Percentiles rank a stretch among this genome's conserved stretches.
Evolutionary conservation across 2,797 vertebrate species (phyloP).

Genomic region (Malurus splendens): DNA sequence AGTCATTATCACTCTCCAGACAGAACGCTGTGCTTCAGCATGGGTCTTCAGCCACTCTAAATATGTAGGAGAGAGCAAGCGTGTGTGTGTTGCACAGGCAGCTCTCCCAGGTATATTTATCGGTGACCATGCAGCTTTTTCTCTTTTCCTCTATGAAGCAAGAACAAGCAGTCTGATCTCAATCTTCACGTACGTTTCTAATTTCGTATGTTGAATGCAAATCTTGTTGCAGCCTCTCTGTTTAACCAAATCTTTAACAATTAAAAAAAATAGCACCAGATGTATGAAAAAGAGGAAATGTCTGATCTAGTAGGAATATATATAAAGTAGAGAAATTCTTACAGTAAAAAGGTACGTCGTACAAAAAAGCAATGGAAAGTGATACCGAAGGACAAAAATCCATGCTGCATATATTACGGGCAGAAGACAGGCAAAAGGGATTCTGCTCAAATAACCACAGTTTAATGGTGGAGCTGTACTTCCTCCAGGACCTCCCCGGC

Average conservation of each 20-base stretch:
- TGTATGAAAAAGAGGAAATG: constrained; percentile 72
- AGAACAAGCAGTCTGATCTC: constrained; percentile 3
- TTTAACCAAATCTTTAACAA: constrained; percentile 48
- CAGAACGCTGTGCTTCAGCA: constrained; percentile 15
- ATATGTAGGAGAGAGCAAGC: not conserved
- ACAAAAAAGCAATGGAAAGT: constrained; percentile 64
- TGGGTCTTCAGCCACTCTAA: constrained; percentile 24
- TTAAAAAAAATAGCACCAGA: constrained; percentile 73
- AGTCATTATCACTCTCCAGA: constrained; percentile 39
- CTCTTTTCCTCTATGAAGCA: not conserved
- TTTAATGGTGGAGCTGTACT: not conserved
- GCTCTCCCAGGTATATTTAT: not conserved
- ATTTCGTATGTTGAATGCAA: not conserved
- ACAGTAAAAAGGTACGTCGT: constrained; percentile 63
- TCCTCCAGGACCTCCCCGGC: not conserved
- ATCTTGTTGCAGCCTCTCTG: constrained; percentile 43
- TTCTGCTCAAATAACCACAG: constrained; percentile 30
- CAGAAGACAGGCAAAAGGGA: constrained; percentile 41
- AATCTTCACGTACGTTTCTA: not conserved
- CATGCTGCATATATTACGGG: constrained; percentile 38
- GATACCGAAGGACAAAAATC: constrained; percentile 45
- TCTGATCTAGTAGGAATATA: constrained; percentile 69
- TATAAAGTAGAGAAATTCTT: constrained; percentile 65
- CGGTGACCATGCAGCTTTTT: not conserved
- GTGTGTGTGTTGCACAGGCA: not conserved